Evolutionary conservation across 2,113 vertebrate species (phyloP).

Genomic region (Leptobrachium leishanense): DNA sequence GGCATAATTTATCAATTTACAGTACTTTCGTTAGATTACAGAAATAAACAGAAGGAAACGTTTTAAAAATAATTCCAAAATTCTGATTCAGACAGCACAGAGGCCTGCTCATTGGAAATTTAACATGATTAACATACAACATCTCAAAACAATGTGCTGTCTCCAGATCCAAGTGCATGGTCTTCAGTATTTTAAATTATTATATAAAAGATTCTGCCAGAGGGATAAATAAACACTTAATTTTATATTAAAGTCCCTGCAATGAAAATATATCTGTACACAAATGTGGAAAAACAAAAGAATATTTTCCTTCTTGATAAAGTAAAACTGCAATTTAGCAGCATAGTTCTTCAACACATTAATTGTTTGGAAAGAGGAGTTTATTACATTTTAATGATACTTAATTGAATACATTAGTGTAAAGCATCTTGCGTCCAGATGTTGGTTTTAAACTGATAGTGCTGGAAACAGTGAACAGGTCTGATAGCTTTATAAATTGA

Average conservation of each 20-base stretch:
- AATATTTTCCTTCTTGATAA: slow-evolving; percentile 40
- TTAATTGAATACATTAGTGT: slow-evolving; percentile 58
- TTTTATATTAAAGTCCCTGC: slow-evolving; percentile 22
- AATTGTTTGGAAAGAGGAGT: slow-evolving; percentile 51
- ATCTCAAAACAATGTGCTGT: slow-evolving; percentile 29
- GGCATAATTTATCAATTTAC: slow-evolving; percentile 47
- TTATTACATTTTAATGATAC: slow-evolving; percentile 55
- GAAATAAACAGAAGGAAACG: slow-evolving; percentile 37
- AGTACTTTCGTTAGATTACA: slow-evolving; percentile 31
- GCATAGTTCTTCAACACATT: slow-evolving; percentile 44
- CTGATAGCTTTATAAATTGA: slow-evolving; percentile 72
- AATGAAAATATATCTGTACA: slow-evolving; percentile 52
- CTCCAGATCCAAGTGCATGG: slow-evolving; percentile 44
- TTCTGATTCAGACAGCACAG: slow-evolving; percentile 36
- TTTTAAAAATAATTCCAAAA: slow-evolving; percentile 45
- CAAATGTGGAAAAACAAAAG: slow-evolving; percentile 38
- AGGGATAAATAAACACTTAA: slow-evolving; percentile 44
- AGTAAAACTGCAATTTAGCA: slow-evolving; percentile 49
- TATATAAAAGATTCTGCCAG: slow-evolving; percentile 43
- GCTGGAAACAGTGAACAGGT: slow-evolving; percentile 67
- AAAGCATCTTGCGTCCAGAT: slow-evolving; percentile 57
- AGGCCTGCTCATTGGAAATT: slow-evolving; percentile 5
- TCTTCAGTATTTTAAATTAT: slow-evolving; percentile 45
- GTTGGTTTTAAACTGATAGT: slow-evolving; percentile 65
- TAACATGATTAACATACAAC: slow-evolving; percentile 17